These are phyloP conservation scores for Mythimna lalbum DNA, from an alignment of 2,888 invertebrate species.

Conservation along the genomic window DNA sequence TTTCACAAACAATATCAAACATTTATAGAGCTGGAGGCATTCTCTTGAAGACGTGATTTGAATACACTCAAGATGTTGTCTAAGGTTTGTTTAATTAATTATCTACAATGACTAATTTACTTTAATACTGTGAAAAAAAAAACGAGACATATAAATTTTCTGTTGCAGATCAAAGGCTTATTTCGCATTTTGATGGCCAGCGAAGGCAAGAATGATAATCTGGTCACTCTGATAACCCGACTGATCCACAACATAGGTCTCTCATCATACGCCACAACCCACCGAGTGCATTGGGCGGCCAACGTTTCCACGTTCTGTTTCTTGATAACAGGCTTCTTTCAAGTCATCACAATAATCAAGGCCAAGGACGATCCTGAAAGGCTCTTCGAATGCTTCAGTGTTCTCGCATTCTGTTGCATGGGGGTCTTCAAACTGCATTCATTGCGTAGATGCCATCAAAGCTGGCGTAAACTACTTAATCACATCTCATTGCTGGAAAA, in stretches of 20 bases:
- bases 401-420: constrained; percentile 79
- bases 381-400: constrained; percentile 79
- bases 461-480: constrained; percentile 73
- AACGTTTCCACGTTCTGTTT: constrained; percentile 69
- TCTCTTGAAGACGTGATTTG: constrained; percentile 3
- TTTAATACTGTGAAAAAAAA: not conserved
- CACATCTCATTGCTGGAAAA: constrained; percentile 72
- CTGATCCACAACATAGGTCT: constrained; percentile 70
- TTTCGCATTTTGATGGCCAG: constrained; percentile 3
- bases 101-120: not conserved
- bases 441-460: constrained; percentile 63
- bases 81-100: constrained; percentile 28
- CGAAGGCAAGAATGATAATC: not conserved
- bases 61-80: constrained; percentile 19
- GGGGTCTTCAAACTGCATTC: constrained; percentile 77
- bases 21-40: not conserved
- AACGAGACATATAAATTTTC: not conserved
- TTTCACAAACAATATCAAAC: constrained; percentile 20
- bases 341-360: constrained; percentile 70
- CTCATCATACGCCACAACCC: constrained; percentile 49
- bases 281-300: constrained; percentile 65
- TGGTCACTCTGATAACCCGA: constrained; percentile 43
- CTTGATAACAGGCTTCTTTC: constrained; percentile 67
- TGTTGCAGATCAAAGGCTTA: constrained; percentile 37
- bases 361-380: constrained; percentile 71